phyloP scores from a whole-genome alignment of 2,888 invertebrate species.

The Myopa testacea region DNA sequence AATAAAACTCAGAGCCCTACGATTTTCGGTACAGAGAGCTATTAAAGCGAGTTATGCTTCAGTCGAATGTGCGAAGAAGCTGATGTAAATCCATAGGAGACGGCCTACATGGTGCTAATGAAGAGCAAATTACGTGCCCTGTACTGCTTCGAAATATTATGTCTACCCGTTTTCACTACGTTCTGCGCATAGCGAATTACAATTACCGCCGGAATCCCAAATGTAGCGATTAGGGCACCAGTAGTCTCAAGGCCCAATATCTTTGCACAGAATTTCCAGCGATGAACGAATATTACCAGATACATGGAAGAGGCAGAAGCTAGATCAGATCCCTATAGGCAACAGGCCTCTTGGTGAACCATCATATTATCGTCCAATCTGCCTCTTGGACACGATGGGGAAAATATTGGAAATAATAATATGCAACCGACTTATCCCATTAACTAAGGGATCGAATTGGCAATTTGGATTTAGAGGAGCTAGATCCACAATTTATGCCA shows the following conservation, averaged over 20 bases:
- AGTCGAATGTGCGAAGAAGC: neutral
- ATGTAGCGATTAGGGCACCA: neutral
- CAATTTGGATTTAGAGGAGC: neutral
- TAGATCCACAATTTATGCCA: neutral
- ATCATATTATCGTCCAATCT: neutral
- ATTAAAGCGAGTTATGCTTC: slow-evolving; percentile 1
- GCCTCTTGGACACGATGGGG: neutral
- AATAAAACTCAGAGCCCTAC: neutral
- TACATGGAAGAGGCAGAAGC: neutral
- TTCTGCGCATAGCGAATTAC: too few relatives aligned
- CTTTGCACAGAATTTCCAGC: neutral
- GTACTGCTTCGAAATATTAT: neutral
- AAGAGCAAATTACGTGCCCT: neutral
- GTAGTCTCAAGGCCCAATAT: neutral
- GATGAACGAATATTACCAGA: neutral
- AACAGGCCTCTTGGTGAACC: neutral
- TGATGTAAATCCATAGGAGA: neutral
- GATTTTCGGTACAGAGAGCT: neutral
- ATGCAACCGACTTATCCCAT: neutral
- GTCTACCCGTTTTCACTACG: too few relatives aligned
- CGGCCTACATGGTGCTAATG: neutral
- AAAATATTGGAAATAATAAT: neutral
- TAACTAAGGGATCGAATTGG: neutral
- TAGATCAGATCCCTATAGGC: neutral
- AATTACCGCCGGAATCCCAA: neutral